Evolutionary conservation across 2,888 invertebrate species (phyloP).

Genomic region (Lasioglossum lativentre): DNA sequence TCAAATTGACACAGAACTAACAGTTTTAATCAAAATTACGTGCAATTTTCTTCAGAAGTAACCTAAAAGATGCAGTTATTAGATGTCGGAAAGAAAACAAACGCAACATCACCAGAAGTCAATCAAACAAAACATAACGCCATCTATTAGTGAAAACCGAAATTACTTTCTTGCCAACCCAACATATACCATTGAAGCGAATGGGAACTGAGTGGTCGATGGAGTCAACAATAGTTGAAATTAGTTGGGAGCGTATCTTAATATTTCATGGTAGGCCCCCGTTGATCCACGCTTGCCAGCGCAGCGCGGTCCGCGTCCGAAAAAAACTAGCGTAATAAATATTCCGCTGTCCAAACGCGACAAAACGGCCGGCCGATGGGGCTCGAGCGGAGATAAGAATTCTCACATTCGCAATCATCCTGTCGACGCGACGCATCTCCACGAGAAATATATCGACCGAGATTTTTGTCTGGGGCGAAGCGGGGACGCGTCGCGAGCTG

Average conservation of each 20-base stretch:
- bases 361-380: conserved; percentile 43
- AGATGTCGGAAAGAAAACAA: too few species aligned
- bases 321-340: conserved; percentile 48
- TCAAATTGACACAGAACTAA: too few species aligned
- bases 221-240: not conserved
- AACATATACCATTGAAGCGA: too few species aligned
- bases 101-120: too few species aligned
- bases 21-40: too few species aligned
- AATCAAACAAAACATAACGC: too few species aligned
- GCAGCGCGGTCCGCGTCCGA: not conserved
- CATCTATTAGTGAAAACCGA: too few species aligned
- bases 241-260: not conserved
- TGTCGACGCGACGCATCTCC: conserved; percentile 48
- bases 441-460: conserved; percentile 51
- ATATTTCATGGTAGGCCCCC: not conserved
- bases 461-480: conserved; percentile 57
- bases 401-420: conserved; percentile 55
- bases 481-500: conserved; percentile 46
- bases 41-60: too few species aligned
- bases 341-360: conserved; percentile 51
- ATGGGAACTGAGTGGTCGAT: not conserved
- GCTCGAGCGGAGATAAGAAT: conserved; percentile 47
- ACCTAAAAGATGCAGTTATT: too few species aligned
- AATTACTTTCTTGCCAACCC: too few species aligned
- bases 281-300: not conserved